phyloP scores from a whole-genome alignment of 2,888 invertebrate species.

The Drosophila cracens region DNA sequence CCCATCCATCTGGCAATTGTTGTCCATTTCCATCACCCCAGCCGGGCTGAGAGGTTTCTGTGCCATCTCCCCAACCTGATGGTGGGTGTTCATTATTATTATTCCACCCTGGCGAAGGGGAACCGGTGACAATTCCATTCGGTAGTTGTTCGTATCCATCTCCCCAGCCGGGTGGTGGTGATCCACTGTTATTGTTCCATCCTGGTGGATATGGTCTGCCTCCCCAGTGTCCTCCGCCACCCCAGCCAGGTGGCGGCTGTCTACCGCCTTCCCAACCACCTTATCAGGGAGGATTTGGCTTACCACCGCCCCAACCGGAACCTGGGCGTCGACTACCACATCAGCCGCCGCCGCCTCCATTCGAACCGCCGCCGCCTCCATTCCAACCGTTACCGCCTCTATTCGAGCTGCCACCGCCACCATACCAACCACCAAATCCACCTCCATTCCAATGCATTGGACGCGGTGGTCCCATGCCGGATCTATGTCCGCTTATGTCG shows the following conservation, averaged over 20 bases:
- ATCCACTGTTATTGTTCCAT: constrained; percentile 9
- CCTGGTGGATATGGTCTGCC: not conserved
- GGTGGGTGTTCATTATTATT: not conserved
- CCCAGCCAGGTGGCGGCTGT: constrained; percentile 20
- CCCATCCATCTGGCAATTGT: not conserved
- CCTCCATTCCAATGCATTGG: constrained; percentile 18
- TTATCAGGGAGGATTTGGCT: constrained; percentile 38
- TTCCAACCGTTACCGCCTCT: constrained; percentile 9
- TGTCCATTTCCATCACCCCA: constrained; percentile 14
- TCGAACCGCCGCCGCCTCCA: constrained; percentile 1
- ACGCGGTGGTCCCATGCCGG: constrained; percentile 3
- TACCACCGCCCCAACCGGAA: constrained; percentile 33
- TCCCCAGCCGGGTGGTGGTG: constrained; percentile 21
- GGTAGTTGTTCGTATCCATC: not conserved
- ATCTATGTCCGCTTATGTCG: constrained; percentile 6
- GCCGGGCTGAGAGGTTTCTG: constrained; percentile 8
- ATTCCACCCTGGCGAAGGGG: too few relatives aligned
- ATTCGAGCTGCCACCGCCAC: constrained; percentile 4
- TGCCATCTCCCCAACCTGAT: constrained; percentile 10
- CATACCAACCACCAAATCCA: constrained; percentile 7
- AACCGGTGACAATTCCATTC: not conserved
- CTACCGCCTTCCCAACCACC: constrained; percentile 24
- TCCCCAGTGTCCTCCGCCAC: constrained; percentile 10
- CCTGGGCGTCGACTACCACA: not conserved
- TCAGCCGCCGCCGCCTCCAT: not conserved